These are phyloP conservation scores for Spialia ferax DNA, from an alignment of 2,888 invertebrate species.

Conservation along the genomic window DNA sequence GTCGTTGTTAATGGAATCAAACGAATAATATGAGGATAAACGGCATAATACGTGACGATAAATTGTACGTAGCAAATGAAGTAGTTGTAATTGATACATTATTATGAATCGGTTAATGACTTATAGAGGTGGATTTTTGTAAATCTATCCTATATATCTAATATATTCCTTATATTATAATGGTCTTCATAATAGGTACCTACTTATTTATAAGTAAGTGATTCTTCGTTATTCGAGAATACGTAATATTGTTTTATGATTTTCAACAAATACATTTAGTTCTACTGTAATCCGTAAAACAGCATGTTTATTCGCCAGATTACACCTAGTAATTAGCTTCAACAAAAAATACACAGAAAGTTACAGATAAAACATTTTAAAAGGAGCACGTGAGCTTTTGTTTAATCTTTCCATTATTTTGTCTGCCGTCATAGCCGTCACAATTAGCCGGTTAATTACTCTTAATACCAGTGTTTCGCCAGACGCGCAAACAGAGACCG, in stretches of 20 bases:
- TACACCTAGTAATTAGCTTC: slow-evolving; percentile 23
- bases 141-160: too few species aligned
- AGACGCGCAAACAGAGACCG: slow-evolving; percentile 82
- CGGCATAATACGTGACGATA: not conserved
- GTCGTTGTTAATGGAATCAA: slow-evolving; percentile 9
- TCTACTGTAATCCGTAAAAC: not conserved
- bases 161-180: too few species aligned
- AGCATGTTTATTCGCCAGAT: slow-evolving; percentile 9
- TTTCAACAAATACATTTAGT: not conserved
- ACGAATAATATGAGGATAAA: slow-evolving; percentile 1
- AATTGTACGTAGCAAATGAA: not conserved
- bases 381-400: slow-evolving; percentile 40
- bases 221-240: not conserved
- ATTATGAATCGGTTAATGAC: not conserved
- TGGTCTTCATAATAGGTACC: too few species aligned
- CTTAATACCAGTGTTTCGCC: slow-evolving; percentile 80
- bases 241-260: not conserved
- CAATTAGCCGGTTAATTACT: slow-evolving; percentile 80
- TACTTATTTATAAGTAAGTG: too few species aligned
- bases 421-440: slow-evolving; percentile 67
- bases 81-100: not conserved
- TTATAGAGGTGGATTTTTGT: not conserved
- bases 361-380: slow-evolving; percentile 36
- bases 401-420: slow-evolving; percentile 68
- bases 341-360: slow-evolving; percentile 31